Base-by-base conservation (phyloP, 2,888 invertebrate species). In the Tenthredo amoena region DNA sequence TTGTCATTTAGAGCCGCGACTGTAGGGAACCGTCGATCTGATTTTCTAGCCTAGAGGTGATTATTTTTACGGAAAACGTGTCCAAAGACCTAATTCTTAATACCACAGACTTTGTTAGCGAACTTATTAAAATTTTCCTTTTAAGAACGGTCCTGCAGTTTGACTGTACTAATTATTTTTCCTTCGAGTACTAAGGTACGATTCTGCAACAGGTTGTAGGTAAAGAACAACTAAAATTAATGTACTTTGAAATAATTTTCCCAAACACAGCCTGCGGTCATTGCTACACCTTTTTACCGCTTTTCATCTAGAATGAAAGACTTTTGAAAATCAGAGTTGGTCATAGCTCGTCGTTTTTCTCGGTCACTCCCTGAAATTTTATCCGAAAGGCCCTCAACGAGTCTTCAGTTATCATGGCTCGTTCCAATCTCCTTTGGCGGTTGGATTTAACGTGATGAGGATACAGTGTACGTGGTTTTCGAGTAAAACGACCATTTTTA, bases 171-270 rank as follows among this genome's bases (percentile, higher is more conserved):
- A 55, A 55, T 21, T n/a, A 74, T 31, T 43, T 21, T 43, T 2
- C 18, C 21, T 21, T 37, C 9, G 18, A 37, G 37, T 34, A 37
- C 0, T 12, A 34, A n/a, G 26, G 12, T 31, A 34, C 9, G 34
- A 77, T 50, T 34, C 77, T 55, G 77, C 77, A 77, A 77, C 77
- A 77, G 77, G 77, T 77, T 55, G 77, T 77, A 55, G 12, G 15
- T 55, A 47, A 34, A 55, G 47, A 37, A 74, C 12, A n/a, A 21
- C 26, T 50, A 15, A 34, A 55, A 77, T 77, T n/a, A 26, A 34
- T 34, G 6, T 18, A 7, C 34, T 34, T 31, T 68, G 34, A 15
- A 18, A 0, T 68, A 34, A 26, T 68, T 26, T 26, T 68, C 34
- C 68, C 10, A 6, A 68, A 68, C 18, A 34, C 7, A 34, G 34